Evolutionary conservation across 2,797 vertebrate species (phyloP), one percentile per base, ranked within the genome.

Genomic region (Sebastes dallii): DNA sequence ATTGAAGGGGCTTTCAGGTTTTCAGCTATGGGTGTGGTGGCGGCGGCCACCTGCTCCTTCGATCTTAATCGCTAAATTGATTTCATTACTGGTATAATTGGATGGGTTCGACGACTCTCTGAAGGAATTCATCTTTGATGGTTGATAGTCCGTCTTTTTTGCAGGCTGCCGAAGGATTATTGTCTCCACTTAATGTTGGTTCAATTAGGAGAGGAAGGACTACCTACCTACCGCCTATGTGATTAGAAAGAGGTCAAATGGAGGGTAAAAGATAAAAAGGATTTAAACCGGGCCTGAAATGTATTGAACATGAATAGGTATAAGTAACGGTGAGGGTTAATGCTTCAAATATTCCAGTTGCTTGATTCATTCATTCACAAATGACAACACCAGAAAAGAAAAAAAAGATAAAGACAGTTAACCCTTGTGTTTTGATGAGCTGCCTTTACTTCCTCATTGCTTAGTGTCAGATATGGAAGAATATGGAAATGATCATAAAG

Each of bases 11-110:
- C 70, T 72, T 60, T 50, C 20, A 67, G n/a, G 52, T 80, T 83
- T 74, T 75, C 78, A 71, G 74, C 59, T 70, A 39, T 39, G 72
- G 79, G 69, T 77, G 80, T 72, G 77, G 75, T 75, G 75, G 77
- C 42, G 14, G 39, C 39, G 16, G 72, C 85, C 87, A 87, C 83
- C 92, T 92, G 85, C 87, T 88, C 79, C 64, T 80, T 77, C 64
- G 67, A 73, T 69, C 79, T 78, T 82, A 88, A 85, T 87, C 67
- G 29, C 80, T 80, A 66, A 84, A 87, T 76, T 81, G 74, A 90
- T 90, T 89, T 90, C 71, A 93, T 92, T 87, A 82, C 80, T 50
- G 55, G 67, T 81, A 61, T 91, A 92, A 92, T 85, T 88, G 85
- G 82, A 90, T 89, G 81, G 73, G 66, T 85, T 88, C 55, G 52